phyloP scores from a whole-genome alignment of 2,797 vertebrate genomes.

The Carcharodon carcharias region DNA sequence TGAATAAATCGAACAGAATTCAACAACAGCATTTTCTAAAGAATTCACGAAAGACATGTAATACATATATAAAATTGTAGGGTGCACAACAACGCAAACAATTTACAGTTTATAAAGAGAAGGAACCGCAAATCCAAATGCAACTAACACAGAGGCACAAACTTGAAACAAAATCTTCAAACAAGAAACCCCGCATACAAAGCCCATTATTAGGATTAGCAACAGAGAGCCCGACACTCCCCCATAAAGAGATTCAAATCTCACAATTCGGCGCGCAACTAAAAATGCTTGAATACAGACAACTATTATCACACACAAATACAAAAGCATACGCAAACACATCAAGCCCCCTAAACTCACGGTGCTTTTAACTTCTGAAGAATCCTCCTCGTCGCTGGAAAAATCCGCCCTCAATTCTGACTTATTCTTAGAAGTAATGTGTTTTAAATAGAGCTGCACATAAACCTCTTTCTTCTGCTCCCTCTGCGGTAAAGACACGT shows the following conservation, averaged over 20 bases:
- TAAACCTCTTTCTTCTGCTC: constrained; percentile 58
- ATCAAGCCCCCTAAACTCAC: constrained; percentile 15
- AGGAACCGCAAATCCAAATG: not conserved
- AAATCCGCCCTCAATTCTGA: constrained; percentile 50
- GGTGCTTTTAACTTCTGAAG: constrained; percentile 31
- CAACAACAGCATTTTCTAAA: not conserved
- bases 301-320: not conserved
- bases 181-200: not conserved
- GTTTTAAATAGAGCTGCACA: constrained; percentile 55
- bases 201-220: not conserved
- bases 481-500: constrained; percentile 54
- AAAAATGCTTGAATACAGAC: not conserved
- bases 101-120: not conserved
- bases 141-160: not conserved
- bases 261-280: not conserved
- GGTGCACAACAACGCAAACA: not conserved
- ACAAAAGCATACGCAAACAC: not conserved
- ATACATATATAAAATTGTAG: not conserved
- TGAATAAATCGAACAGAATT: not conserved
- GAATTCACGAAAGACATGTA: not conserved
- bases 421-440: constrained; percentile 48
- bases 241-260: not conserved
- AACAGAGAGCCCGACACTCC: not conserved
- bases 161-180: not conserved
- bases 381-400: constrained; percentile 67